Evolutionary conservation across 2,113 vertebrate genomes (phyloP).

Genomic region (Cyanistes caeruleus): DNA sequence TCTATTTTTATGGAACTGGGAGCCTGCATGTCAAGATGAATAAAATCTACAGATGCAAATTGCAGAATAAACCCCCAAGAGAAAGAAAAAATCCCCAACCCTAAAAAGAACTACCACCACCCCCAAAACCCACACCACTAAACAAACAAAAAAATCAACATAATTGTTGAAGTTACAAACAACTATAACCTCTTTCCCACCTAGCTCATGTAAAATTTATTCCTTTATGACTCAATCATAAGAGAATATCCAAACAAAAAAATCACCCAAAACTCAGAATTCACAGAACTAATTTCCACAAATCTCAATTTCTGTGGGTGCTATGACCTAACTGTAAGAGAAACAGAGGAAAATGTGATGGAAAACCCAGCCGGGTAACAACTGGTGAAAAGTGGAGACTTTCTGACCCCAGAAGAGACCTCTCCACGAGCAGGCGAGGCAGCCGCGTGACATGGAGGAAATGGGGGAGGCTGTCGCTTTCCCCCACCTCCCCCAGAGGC

Average conservation of each 20-base stretch:
- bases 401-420: neutral
- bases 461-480: neutral
- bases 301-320: neutral
- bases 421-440: accelerated
- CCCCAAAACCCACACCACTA: neutral
- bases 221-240: neutral
- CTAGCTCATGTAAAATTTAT: neutral
- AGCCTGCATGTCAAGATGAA: neutral
- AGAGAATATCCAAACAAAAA: neutral
- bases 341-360: neutral
- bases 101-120: neutral
- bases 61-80: neutral
- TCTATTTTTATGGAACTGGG: neutral
- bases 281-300: neutral
- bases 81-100: neutral
- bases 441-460: accelerated
- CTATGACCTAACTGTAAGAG: neutral
- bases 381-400: neutral
- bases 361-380: neutral
- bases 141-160: neutral
- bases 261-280: neutral
- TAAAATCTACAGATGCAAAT: neutral
- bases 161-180: neutral
- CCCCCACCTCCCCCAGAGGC: neutral
- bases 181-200: neutral